Evolutionary conservation across 1,140 invertebrate genomes (phyloP), one percentile per base, ranked within the genome.

Genomic region (Himalopsyche phryganea): DNA sequence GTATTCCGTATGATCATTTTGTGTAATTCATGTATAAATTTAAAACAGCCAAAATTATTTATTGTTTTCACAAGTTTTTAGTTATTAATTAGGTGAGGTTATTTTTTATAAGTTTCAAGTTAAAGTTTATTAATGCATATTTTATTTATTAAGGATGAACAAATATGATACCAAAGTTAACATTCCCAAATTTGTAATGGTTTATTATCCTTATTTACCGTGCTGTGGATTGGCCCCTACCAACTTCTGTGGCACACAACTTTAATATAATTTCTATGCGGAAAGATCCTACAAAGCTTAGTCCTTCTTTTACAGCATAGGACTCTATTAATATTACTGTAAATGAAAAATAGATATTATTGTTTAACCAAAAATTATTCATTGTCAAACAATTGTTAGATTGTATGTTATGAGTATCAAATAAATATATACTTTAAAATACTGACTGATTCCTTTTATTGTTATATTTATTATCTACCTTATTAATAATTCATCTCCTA

Each of bases 101-200:
- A 46, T 33, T 23, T 23, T 55, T 48, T 28, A 40, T 52, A 48
- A 47, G 46, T 48, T 47, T 56, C 35, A 40, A 40, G 44, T 56
- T 56, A 32, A 45, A 48, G 35, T 11, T 54, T 53, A 57, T 44
- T 33, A 38, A 56, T 49, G 35, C 50, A 50, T 53, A 41, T 59
- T 60, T 60, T 57, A 55, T 35, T 55, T 63, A 41, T 48, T 60
- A 64, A 59, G 58, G 41, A 44, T 33, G 58, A 73, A 69, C 69
- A 69, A 73, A 73, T 61, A 72, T 72, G 71, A 74, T 74, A 73
- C 72, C 72, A 74, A 74, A 74, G 72, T 72, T 68, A 71, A 74
- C 72, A 74, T 74, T 74, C 72, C 72, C 70, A 70, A 72, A 73
- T 69, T 51, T 40, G 50, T 51, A 58, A 58, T 50, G 40, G 40